Evolutionary conservation across 2,888 invertebrate genomes (phyloP).

Genomic region (Pediacus dermestoides): DNA sequence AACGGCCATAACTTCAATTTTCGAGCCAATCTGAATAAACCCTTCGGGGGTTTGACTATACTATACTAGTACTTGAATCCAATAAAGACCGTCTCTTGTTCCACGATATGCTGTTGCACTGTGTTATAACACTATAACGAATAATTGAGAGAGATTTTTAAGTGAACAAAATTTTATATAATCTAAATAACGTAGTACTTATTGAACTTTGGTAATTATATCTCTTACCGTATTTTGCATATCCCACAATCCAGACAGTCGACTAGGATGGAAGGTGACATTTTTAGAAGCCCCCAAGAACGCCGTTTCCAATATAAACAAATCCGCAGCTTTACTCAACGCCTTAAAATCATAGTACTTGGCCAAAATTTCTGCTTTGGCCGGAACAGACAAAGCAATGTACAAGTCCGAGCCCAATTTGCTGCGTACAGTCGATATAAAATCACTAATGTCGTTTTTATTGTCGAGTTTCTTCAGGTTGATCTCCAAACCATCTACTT

Average conservation of each 20-base stretch:
- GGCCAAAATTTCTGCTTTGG: slow-evolving; percentile 62
- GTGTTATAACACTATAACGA: too few relatives aligned
- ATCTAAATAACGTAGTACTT: too few relatives aligned
- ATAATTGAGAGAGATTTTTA: too few relatives aligned
- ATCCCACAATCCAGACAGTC: slow-evolving; percentile 72
- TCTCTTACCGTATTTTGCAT: slow-evolving; percentile 70
- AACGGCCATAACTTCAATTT: too few relatives aligned
- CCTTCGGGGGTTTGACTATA: too few relatives aligned
- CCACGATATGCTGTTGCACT: too few relatives aligned
- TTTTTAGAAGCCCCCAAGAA: slow-evolving; percentile 62
- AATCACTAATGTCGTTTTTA: slow-evolving; percentile 48
- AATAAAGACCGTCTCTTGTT: too few relatives aligned
- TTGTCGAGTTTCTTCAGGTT: slow-evolving; percentile 42
- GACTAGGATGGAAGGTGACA: slow-evolving; percentile 71
- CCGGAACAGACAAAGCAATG: slow-evolving; percentile 60
- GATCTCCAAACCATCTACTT: slow-evolving; percentile 45
- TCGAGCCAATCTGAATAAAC: too few relatives aligned
- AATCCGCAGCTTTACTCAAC: slow-evolving; percentile 62
- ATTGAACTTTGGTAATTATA: too few relatives aligned
- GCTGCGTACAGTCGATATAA: slow-evolving; percentile 53
- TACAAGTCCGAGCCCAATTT: slow-evolving; percentile 54
- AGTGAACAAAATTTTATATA: too few relatives aligned
- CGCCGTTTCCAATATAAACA: slow-evolving; percentile 67
- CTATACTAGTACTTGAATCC: too few relatives aligned
- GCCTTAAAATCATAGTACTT: slow-evolving; percentile 68